Base-by-base conservation (phyloP, 2,888 invertebrate species). In the Drosophila sordidula region DNA sequence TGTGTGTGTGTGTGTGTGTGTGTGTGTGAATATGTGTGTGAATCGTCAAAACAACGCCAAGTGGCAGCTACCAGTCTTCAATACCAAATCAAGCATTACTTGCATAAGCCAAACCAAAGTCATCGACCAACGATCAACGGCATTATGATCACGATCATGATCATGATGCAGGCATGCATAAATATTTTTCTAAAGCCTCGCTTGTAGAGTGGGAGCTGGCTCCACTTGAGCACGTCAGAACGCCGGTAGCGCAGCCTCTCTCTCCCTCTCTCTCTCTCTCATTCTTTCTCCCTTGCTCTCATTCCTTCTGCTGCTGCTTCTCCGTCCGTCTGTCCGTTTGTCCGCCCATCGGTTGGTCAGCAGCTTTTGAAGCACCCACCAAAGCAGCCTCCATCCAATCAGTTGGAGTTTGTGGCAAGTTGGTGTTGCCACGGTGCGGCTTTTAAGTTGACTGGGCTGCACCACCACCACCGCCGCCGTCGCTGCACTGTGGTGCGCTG, bases 31-130 rank as follows among this genome's bases (percentile, higher is more conserved):
- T 49, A n/a, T 51, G 22, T 42, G 64, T 70, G 75, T 75, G 84
- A 88, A 67, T 88, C 84, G 88, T 83, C 73, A 80, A 59, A 76
- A 68, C 80, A 63, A 67, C 74, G 59, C 67, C 84, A 81, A 87
- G 78, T 75, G 82, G 70, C 76, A 74, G 85, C 85, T 85, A 89
- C 85, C 87, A 87, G 85, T 85, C 79, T 85, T 85, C 84, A 81
- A 79, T 89, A 85, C 81, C 87, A 89, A 85, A 89, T 89, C 85
- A 89, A 88, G 89, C 85, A 85, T 89, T 89, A 85, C 89, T 85
- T 84, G 89, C 85, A 89, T 88, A 88, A 88, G 86, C 72, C 83
- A 78, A 75, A 70, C 45, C 80, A 66, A 57, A 83, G 83, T 83
- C 88, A 84, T 88, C 87, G 83, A 83, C 83, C 81, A 81, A 61